These are phyloP conservation scores for Aporrectodea caliginosa DNA, from an alignment of 1,140 invertebrate genomes.

Conservation along the genomic window DNA sequence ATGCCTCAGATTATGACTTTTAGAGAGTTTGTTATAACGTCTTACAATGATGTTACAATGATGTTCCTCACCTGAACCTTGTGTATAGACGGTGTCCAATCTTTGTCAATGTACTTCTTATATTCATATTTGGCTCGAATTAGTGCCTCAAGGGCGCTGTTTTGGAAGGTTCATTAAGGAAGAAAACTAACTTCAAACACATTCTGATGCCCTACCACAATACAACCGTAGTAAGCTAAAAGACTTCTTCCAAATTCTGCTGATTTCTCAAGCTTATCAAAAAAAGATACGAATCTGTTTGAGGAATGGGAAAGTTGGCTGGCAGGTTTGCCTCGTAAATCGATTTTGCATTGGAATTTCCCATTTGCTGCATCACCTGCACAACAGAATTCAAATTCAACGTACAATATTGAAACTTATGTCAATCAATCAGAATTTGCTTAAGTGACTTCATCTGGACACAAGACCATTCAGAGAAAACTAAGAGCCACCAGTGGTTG, in stretches of 20 bases:
- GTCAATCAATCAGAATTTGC: neutral
- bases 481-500: too few relatives aligned
- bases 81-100: conserved; percentile 9
- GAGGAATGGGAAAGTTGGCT: neutral
- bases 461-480: too few relatives aligned
- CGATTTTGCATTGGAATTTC: conserved; percentile 11
- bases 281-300: neutral
- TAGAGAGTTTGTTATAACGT: too few relatives aligned
- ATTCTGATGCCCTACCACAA: neutral
- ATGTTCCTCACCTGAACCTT: neutral
- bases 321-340: conserved; percentile 20
- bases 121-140: conserved; percentile 21
- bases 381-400: neutral
- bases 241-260: neutral
- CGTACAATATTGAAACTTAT: neutral
- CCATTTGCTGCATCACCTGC: conserved; percentile 20
- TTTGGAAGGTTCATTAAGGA: neutral
- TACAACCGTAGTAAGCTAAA: neutral
- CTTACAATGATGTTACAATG: too few relatives aligned
- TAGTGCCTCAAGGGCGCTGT: neutral
- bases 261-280: neutral
- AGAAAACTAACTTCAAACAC: neutral
- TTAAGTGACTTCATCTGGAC: too few relatives aligned
- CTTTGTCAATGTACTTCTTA: conserved; percentile 16
- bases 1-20: too few relatives aligned